Percentiles rank a stretch among this genome's conserved stretches.
Conservation (phyloP, 2,888 invertebrate genomes). For the Trichogramma evanescens region DNA sequence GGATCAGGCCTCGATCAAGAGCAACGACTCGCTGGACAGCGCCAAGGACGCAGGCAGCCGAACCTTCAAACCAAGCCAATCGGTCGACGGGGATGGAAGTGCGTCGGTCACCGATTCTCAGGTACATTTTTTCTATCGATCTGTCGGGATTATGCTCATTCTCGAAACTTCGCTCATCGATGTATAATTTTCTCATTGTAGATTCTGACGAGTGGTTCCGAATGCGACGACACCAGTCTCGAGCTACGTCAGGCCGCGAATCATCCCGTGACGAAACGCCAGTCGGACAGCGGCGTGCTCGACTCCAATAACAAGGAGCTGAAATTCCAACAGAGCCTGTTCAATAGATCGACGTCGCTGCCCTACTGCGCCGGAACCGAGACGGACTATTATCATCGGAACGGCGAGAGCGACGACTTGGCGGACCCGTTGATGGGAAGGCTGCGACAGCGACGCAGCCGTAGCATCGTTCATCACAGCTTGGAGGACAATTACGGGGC, state of each 20-base stretch:
- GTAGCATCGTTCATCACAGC: slow-evolving; percentile 77
- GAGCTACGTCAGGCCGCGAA: slow-evolving; percentile 46
- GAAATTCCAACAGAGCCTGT: slow-evolving; percentile 54
- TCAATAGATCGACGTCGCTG: slow-evolving; percentile 60
- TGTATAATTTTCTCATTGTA: no score
- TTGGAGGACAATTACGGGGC: slow-evolving; percentile 87
- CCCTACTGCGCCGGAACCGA: slow-evolving; percentile 75
- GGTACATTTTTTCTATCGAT: slow-evolving; percentile 22
- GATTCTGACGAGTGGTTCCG: no score
- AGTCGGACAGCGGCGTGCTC: slow-evolving; percentile 52
- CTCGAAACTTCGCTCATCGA: no score
- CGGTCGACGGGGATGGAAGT: not conserved
- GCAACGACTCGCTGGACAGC: not conserved
- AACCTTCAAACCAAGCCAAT: slow-evolving; percentile 17
- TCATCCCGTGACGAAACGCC: slow-evolving; percentile 44
- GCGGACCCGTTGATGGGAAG: slow-evolving; percentile 46
- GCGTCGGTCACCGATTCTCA: slow-evolving; percentile 28
- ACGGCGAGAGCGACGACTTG: slow-evolving; percentile 48
- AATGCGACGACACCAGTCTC: slow-evolving; percentile 52
- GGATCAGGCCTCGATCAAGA: slow-evolving; percentile 50
- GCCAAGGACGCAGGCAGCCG: slow-evolving; percentile 17
- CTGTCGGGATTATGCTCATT: slow-evolving; percentile 23
- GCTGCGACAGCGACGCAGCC: slow-evolving; percentile 69
- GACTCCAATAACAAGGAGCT: slow-evolving; percentile 52
- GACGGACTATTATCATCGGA: slow-evolving; percentile 66